These are phyloP conservation scores for Anguilla anguilla DNA, from an alignment of 2,797 vertebrate species.

Conservation along the genomic window DNA sequence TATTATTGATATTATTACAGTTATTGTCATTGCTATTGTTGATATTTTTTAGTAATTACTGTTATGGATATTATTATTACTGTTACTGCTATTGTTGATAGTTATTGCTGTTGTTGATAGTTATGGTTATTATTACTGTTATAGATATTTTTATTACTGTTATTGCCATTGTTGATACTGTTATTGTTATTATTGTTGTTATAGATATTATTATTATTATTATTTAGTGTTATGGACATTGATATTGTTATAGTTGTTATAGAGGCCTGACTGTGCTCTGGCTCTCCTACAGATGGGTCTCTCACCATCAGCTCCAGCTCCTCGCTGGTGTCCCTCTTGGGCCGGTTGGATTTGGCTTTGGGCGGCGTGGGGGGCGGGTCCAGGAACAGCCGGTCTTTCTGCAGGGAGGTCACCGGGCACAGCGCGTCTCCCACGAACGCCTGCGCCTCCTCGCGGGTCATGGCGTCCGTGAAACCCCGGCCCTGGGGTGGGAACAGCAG, in stretches of 20 bases:
- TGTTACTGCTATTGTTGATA: not conserved
- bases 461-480: slow-evolving; percentile 88
- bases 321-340: slow-evolving; percentile 86
- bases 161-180: too few species aligned
- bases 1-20: too few species aligned
- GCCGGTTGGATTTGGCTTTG: slow-evolving; percentile 77
- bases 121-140: not conserved
- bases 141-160: too few species aligned
- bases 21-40: too few species aligned
- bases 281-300: not conserved
- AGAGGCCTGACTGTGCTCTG: not conserved
- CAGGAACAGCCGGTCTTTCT: slow-evolving; percentile 90
- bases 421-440: slow-evolving; percentile 88
- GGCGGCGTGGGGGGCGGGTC: slow-evolving; percentile 85
- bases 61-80: too few species aligned
- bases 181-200: too few species aligned
- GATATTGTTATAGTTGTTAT: not conserved
- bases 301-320: slow-evolving; percentile 86
- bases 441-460: slow-evolving; percentile 90
- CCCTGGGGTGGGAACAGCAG: slow-evolving; percentile 72
- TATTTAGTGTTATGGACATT: too few species aligned
- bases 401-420: slow-evolving; percentile 88
- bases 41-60: too few species aligned
- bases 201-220: too few species aligned
- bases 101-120: not conserved